Conservation (phyloP, 2,888 invertebrate species). For the Parasteatoda lunata region DNA sequence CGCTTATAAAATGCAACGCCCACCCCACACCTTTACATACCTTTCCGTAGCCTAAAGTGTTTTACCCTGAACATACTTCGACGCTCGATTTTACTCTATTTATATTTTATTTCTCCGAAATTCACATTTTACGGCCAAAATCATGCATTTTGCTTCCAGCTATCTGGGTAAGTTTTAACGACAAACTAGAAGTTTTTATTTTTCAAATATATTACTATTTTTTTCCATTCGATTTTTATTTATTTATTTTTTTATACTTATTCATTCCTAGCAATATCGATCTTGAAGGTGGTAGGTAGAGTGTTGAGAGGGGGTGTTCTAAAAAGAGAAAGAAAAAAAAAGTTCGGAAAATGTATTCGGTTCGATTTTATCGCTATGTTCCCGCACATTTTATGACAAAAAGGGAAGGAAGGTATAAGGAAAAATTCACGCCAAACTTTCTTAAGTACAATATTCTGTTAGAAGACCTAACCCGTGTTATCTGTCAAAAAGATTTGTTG, state of each 20-base stretch:
- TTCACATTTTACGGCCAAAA: conserved; percentile 55
- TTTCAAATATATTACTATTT: background rate
- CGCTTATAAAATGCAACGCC: conserved; percentile 44
- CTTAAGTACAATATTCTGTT: conserved; percentile 57
- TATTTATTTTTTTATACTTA: conserved; percentile 12
- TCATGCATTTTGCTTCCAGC: conserved; percentile 58
- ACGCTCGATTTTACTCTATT: background rate
- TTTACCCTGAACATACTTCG: background rate
- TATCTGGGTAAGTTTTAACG: conserved; percentile 54
- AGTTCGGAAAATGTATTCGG: conserved; percentile 36
- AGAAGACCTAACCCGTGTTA: conserved; percentile 47
- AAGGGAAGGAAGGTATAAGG: conserved; percentile 1
- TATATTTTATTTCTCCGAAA: conserved; percentile 35
- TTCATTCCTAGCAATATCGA: conserved; percentile 23
- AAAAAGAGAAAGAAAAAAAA: background rate
- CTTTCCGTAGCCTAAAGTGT: background rate
- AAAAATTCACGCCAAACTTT: conserved; percentile 46
- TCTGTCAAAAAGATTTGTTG: conserved; percentile 63
- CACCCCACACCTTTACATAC: background rate
- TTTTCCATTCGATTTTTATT: background rate
- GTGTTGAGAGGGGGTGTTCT: conserved; percentile 7
- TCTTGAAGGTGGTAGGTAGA: background rate
- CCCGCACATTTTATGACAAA: conserved; percentile 57
- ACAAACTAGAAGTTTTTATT: conserved; percentile 30
- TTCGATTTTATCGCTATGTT: conserved; percentile 63